Percentiles rank a stretch among this genome's conserved stretches.
phyloP scores from a whole-genome alignment of 2,797 vertebrate species.

The Hyperoplus immaculatus region DNA sequence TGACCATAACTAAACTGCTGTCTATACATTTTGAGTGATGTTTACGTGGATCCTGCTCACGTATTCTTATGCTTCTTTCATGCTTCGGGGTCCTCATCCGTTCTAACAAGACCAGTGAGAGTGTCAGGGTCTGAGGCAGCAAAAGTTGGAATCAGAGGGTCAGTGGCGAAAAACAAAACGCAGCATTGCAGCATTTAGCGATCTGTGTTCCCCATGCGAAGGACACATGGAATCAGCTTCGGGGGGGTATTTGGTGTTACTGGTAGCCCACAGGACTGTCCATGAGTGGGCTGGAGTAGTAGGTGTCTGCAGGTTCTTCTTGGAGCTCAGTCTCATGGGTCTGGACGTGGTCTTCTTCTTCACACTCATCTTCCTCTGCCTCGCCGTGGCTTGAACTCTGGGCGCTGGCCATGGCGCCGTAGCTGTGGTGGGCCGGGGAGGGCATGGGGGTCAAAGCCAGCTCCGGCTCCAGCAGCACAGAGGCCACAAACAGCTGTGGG shows the following conservation, averaged over 20 bases:
- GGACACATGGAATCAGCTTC: constrained; percentile 61
- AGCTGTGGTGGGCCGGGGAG: constrained; percentile 94
- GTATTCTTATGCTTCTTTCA: constrained; percentile 35
- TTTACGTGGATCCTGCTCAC: constrained; percentile 43
- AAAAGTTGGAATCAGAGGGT: constrained; percentile 69
- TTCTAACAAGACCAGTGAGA: constrained; percentile 40
- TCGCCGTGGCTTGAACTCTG: constrained; percentile 84
- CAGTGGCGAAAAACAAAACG: constrained; percentile 58
- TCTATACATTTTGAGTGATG: constrained; percentile 32
- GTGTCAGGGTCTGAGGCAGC: constrained; percentile 71
- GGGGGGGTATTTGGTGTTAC: constrained; percentile 73
- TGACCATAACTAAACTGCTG: constrained; percentile 40
- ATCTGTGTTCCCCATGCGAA: constrained; percentile 65
- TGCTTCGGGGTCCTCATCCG: constrained; percentile 39
- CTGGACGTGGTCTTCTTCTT: constrained; percentile 82
- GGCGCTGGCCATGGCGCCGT: constrained; percentile 92
- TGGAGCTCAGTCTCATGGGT: constrained; percentile 83
- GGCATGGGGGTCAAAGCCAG: constrained; percentile 93
- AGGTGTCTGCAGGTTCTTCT: constrained; percentile 82
- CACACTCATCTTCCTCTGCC: constrained; percentile 76
- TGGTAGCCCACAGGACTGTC: constrained; percentile 89
- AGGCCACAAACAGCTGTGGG: constrained; percentile 93
- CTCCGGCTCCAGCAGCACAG: constrained; percentile 94
- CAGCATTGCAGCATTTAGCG: constrained; percentile 75
- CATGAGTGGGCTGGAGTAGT: constrained; percentile 85